phyloP scores from a whole-genome alignment of 2,888 invertebrate species.

The Hemistola chrysoprasaria region DNA sequence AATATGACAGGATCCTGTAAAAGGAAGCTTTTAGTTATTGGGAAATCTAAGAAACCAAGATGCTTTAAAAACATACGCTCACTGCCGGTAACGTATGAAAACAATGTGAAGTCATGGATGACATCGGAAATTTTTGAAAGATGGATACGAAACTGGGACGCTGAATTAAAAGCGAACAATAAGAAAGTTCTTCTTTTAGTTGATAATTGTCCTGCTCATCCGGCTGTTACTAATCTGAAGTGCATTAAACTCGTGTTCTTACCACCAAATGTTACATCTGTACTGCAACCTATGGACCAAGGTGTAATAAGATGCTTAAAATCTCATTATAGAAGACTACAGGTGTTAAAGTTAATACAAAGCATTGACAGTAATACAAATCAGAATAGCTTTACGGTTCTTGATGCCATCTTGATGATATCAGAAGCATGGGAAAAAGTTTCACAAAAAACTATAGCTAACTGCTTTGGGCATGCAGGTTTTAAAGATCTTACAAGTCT shows the following conservation, averaged over 20 bases:
- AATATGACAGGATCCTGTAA: conserved; percentile 29
- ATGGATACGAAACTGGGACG: conserved; percentile 35
- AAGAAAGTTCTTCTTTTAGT: conserved; percentile 37
- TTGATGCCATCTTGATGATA: conserved; percentile 37
- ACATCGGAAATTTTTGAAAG: conserved; percentile 36
- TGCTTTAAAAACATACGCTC: conserved; percentile 36
- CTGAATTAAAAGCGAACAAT: conserved; percentile 20
- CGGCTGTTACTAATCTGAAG: conserved; percentile 24
- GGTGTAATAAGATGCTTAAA: conserved; percentile 25
- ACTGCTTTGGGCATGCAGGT: conserved; percentile 37
- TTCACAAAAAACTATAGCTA: conserved; percentile 30
- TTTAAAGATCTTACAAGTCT: conserved; percentile 29
- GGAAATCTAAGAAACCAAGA: conserved; percentile 30
- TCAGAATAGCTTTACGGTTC: conserved; percentile 14
- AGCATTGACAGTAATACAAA: conserved; percentile 15
- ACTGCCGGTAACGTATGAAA: conserved; percentile 25
- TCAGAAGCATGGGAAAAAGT: conserved; percentile 37
- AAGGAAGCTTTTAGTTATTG: conserved; percentile 29
- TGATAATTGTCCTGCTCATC: conserved; percentile 42
- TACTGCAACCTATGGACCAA: conserved; percentile 25
- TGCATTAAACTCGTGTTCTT: conserved; percentile 33
- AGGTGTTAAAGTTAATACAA: conserved; percentile 20
- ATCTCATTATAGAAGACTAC: conserved; percentile 27
- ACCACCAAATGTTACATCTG: conserved; percentile 23
- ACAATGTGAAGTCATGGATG: conserved; percentile 48